These are phyloP conservation scores for Drosophila ficusphila DNA, from an alignment of 1,140 invertebrate genomes.

Conservation along the genomic window DNA sequence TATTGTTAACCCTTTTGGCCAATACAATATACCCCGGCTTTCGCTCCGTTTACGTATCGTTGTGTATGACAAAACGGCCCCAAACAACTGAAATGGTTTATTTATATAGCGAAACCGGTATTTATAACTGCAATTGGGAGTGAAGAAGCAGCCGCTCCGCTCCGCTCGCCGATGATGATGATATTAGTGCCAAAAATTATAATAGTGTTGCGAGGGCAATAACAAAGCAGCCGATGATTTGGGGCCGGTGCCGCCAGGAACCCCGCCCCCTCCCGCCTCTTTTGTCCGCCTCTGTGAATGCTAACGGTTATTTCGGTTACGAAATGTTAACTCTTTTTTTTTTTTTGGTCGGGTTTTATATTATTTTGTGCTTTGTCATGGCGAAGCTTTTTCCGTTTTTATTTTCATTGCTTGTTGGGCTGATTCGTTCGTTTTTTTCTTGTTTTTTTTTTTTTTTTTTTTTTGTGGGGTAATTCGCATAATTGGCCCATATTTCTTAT, in stretches of 20 bases:
- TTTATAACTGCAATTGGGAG: conserved; percentile 72
- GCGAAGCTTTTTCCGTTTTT: conserved; percentile 45
- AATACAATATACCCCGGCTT: conserved; percentile 42
- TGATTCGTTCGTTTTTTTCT: conserved; percentile 20
- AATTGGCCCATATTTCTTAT: conserved; percentile 78
- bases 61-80: conserved; percentile 22
- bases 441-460: conserved; percentile 10
- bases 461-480: conserved; percentile 70
- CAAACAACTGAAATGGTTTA: conserved; percentile 46
- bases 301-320: conserved; percentile 77
- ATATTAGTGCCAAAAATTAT: conserved; percentile 77
- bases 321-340: conserved; percentile 64
- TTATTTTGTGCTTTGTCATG: conserved; percentile 66
- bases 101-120: conserved; percentile 65
- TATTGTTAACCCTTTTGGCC: conserved; percentile 1
- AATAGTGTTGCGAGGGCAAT: conserved; percentile 40
- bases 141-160: conserved; percentile 39
- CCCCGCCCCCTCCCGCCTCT: background rate
- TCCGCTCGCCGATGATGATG: conserved; percentile 30
- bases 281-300: conserved; percentile 43
- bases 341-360: conserved; percentile 33
- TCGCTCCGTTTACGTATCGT: conserved; percentile 4
- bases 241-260: conserved; percentile 19
- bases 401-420: conserved; percentile 32
- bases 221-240: conserved; percentile 67